phyloP scores from a whole-genome alignment of 2,888 invertebrate species.

The Agriopis leucophaearia region DNA sequence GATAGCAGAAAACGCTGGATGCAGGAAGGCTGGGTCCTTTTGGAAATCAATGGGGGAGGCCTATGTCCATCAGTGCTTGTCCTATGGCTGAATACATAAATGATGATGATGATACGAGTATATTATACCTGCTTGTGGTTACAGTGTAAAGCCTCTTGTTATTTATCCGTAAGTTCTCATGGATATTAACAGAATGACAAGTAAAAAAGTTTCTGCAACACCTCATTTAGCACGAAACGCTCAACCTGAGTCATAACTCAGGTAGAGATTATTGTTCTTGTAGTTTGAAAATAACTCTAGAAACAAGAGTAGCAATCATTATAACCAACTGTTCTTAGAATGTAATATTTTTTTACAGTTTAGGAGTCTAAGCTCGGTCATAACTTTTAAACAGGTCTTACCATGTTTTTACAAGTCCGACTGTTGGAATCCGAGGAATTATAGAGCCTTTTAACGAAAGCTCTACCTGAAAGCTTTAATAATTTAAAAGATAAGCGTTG shows the following conservation, averaged over 20 bases:
- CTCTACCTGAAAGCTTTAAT: background rate
- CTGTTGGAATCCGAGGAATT: background rate
- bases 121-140: background rate
- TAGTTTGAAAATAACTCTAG: slow-evolving; percentile 29
- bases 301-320: slow-evolving; percentile 1
- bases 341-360: slow-evolving; percentile 12
- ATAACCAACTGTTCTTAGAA: slow-evolving; percentile 22
- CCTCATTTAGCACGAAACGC: slow-evolving; percentile 26
- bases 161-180: slow-evolving; percentile 19
- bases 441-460: background rate
- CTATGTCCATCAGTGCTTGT: no score
- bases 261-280: slow-evolving; percentile 41
- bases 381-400: slow-evolving; percentile 9
- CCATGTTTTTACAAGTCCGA: slow-evolving; percentile 1
- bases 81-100: no score
- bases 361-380: background rate
- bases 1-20: no score
- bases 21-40: no score
- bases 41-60: no score
- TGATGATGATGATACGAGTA: no score
- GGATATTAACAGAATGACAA: slow-evolving; percentile 34
- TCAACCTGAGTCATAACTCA: slow-evolving; percentile 39
- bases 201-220: slow-evolving; percentile 38
- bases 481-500: background rate
- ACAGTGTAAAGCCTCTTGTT: slow-evolving; percentile 18